Base-by-base conservation (phyloP, 2,797 vertebrate species). In the Heliangelus exortis region DNA sequence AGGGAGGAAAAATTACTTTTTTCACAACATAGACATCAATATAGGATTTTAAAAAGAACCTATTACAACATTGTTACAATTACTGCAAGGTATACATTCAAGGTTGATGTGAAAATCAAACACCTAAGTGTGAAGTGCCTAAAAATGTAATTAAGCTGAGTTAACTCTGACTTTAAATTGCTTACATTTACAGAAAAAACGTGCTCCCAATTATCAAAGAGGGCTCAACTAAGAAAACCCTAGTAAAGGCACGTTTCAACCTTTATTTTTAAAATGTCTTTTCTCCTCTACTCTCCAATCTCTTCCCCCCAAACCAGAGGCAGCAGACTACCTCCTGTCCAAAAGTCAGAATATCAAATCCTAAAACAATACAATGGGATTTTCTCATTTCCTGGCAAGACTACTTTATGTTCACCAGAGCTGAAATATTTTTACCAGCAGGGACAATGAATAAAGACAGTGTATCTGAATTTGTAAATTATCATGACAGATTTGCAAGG, bases 401-500 rank as follows among this genome's bases (percentile, higher is more conserved):
- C 39, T 91, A n/a, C 85, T 73, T 84, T 59, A 81, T 63, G 82
- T 85, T 66, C 65, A 69, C 45, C 75, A 48, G 59, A 76, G 17
- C 11, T 79, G 33, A 69, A 82, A 33, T 76, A 87, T 55, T 78
- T 93, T 80, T 85, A 91, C 41, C 55, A 88, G 55, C 15, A 91
- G 22, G n/a, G 75, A 84, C 76, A 91, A 84, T 12, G 9, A 81
- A 77, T 29, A 84, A 5, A 16, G 6, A 65, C 53, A 86, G 25
- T 22, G 4, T 67, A 59, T 71, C 36, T 25, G 18, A 10, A 1
- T 53, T 67, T 29, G 73, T 73, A 88, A 89, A 84, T 90, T 86
- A 94, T 86, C 69, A 72, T n/a, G 39, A 93, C 39, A 93, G 74
- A 92, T 92, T 84, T 77, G 57, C 45, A 74, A 41, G 50, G 48